Evolutionary conservation across 1,140 invertebrate genomes (phyloP), one percentile per base, ranked within the genome.

Genomic region (Hirudo medicinalis): DNA sequence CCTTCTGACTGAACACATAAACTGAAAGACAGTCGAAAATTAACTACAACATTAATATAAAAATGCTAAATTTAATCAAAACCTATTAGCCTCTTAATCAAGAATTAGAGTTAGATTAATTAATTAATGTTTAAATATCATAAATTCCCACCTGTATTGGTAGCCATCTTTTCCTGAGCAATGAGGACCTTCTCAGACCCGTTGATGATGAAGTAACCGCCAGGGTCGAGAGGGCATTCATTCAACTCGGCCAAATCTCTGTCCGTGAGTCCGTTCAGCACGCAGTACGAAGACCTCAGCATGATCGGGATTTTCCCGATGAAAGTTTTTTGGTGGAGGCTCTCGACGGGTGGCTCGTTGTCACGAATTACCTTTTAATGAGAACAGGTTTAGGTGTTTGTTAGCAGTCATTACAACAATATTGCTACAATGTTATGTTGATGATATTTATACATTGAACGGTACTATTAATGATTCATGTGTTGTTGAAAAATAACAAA

Each of bases 271-370:
- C 91, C 91, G 79, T 88, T 93, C 0, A 99, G 83, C 68, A 97
- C 82, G 79, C 96, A 99, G 81, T 97, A 98, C 3, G 92, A 94
- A 0, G 95, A 98, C 76, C 96, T 83, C 72, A 99, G 85, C 96
- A 99, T 99, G 77, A 99, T 97, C 0, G 96, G 96, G 83, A 99
- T 98, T 87, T 97, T 97, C 71, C 95, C 95, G 79, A 99, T 97
- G 82, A 96, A 98, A 2, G 92, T 95, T 82, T 98, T 99, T 77
- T 95, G 91, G 85, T 97, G 91, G 78, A 92, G 88, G 3, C 91
- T 94, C 83, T 94, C 92, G 67, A 92, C 86, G 0, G 91, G 90
- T 75, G 96, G 91, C 84, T 94, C 89, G 27, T 89, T 89, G 76
- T 94, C 91, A 80, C 90, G 90, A 15, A 91, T 74, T 9, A 63